phyloP scores from a whole-genome alignment of 37 sponge, comb jelly and placozoan species.

The Haliclona indistincta region DNA sequence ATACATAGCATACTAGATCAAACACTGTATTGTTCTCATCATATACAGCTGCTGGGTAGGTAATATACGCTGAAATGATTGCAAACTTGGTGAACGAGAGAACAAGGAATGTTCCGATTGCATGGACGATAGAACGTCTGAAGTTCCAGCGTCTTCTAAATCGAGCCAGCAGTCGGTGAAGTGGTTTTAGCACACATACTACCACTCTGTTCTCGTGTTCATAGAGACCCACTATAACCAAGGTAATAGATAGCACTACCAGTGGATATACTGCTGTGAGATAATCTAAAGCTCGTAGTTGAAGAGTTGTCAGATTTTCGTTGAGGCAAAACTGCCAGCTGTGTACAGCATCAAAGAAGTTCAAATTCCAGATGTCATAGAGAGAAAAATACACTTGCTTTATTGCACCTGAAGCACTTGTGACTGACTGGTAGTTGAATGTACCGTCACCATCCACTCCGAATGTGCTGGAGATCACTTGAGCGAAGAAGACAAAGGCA shows the following conservation, averaged over 20 bases:
- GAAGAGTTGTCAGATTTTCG: not conserved
- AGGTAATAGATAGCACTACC: not conserved
- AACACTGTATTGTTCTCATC: not conserved
- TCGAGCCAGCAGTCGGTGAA: not conserved
- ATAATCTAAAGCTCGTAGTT: constrained; percentile 7
- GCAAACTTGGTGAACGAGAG: not conserved
- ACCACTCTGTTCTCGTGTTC: not conserved
- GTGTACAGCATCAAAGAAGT: constrained; percentile 16
- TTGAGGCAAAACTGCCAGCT: constrained; percentile 3
- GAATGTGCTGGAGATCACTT: not conserved
- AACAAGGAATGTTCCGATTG: not conserved
- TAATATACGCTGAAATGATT: too few relatives aligned
- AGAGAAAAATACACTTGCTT: not conserved
- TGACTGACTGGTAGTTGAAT: not conserved
- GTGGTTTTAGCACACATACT: not conserved
- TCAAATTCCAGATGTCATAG: constrained; percentile 35
- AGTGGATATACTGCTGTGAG: constrained; percentile 11
- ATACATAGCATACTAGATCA: not conserved
- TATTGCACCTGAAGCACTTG: not conserved
- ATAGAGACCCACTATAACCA: not conserved
- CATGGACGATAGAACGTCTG: not conserved
- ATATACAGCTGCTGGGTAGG: not conserved
- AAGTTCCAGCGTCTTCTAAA: constrained; percentile 13
- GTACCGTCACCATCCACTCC: not conserved
- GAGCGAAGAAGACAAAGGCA: constrained; percentile 30